Base-by-base conservation (phyloP, 2,113 vertebrate species). In the human region DNA sequence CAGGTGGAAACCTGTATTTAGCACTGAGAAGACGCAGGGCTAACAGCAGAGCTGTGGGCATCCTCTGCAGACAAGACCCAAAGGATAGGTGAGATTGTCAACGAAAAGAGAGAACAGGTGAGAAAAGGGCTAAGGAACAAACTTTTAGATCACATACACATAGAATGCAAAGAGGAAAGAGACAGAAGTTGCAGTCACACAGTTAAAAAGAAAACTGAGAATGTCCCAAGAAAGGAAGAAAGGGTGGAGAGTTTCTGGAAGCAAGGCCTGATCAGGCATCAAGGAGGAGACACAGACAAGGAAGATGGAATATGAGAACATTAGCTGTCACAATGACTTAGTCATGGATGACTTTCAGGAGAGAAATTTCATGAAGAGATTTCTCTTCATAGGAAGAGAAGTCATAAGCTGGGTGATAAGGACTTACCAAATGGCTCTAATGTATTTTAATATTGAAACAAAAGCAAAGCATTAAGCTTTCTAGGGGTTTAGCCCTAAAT, bases 231-330 rank as follows among this genome's bases (percentile, higher is more conserved):
- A 90, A 35, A 78, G 22, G 59, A 95, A 96, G 40, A 55, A 95
- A 96, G 84, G 94, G 95, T 78, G 90, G 93, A 75, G 76, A 94
- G 70, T 95, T 94, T 97, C 95, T 61, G 85, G 66, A 95, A 94
- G 61, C 38, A 92, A 6, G 55, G 20, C 50, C 82, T 66, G 43
- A 8, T 81, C 50, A 66, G 35, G 25, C 6, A 43, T 72, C 78
- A 55, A 94, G 61, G 88, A 86, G 70, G 57, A 95, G 64, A 92
- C n/a, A 78, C 14, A 90, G 45, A 95, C 85, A 45, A 72, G 79
- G 59, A 89, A 85, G 90, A 66, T 66, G 93, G 94, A 90, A 75
- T 17, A 45, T 43, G 45, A 96, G 93, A 93, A 94, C 13, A 81
- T 18, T 61, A 81, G 76, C 55, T 97, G 90, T 97, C 97, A 75